Percentiles rank a stretch among this genome's conserved stretches.
phyloP scores from a whole-genome alignment of 1,140 invertebrate genomes.

The Hylaeus anthracinus region DNA sequence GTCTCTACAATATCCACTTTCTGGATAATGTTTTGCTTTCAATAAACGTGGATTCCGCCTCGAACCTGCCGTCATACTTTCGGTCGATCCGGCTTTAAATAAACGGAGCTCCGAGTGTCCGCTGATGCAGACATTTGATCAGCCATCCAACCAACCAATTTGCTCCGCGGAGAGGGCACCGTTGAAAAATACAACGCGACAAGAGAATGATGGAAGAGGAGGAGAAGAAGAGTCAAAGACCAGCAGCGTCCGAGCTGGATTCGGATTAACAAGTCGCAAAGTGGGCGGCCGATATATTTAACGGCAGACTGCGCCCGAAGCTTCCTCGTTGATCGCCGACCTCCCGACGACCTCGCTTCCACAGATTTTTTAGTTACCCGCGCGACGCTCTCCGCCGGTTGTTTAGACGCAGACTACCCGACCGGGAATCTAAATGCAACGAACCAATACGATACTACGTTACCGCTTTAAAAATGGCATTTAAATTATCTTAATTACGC shows the following conservation, averaged over 20 bases:
- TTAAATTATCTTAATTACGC: too few relatives aligned
- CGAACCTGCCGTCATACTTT: not conserved
- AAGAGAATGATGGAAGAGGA: conserved; percentile 6
- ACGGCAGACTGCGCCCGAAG: conserved; percentile 53
- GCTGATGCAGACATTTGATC: not conserved
- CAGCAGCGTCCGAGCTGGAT: conserved; percentile 23
- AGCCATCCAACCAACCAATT: not conserved
- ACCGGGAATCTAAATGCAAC: not conserved
- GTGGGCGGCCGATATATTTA: conserved; percentile 65
- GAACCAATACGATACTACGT: not conserved
- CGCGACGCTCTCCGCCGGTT: not conserved
- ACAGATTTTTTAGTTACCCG: conserved; percentile 54
- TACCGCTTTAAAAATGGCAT: too few relatives aligned
- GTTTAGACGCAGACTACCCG: too few relatives aligned
- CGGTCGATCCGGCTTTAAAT: not conserved
- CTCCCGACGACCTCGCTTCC: conserved; percentile 56
- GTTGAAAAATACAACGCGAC: conserved; percentile 17
- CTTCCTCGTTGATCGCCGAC: conserved; percentile 62
- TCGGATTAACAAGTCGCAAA: conserved; percentile 46
- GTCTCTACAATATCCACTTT: too few relatives aligned
- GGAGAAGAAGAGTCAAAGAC: conserved; percentile 45
- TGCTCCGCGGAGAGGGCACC: not conserved
- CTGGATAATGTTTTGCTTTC: not conserved
- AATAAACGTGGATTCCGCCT: not conserved
- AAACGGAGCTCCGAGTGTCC: not conserved